Evolutionary conservation across 2,113 vertebrate species (phyloP).

Genomic region (Mobula hypostoma): DNA sequence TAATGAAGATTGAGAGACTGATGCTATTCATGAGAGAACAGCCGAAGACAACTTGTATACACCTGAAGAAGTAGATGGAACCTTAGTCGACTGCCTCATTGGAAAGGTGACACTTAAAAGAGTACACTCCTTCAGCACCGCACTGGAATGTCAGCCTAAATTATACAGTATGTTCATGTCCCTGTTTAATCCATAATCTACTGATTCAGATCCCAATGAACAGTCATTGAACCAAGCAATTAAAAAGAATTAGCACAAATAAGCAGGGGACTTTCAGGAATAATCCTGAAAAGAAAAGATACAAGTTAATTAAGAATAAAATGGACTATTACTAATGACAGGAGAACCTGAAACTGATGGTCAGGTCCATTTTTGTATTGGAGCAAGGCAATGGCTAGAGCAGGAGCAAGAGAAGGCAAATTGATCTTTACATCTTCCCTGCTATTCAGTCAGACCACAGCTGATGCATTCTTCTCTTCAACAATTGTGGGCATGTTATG

Average conservation of each 20-base stretch:
- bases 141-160: too few species aligned
- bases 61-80: neutral
- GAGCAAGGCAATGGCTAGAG: neutral
- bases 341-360: neutral
- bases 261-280: too few species aligned
- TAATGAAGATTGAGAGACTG: neutral
- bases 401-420: too few species aligned
- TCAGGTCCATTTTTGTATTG: neutral
- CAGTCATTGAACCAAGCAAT: neutral
- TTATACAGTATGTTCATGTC: too few species aligned
- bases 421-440: too few species aligned
- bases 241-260: neutral
- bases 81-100: neutral
- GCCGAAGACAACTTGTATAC: neutral
- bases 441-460: too few species aligned
- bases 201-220: neutral
- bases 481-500: too few species aligned
- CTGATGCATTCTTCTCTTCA: too few species aligned
- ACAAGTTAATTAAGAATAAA: neutral
- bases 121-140: too few species aligned
- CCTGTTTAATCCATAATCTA: too few species aligned
- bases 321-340: neutral
- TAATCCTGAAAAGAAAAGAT: neutral
- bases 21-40: neutral
- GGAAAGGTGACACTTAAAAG: too few species aligned